Evolutionary conservation across 2,797 vertebrate genomes (phyloP).

Genomic region (Hafferia zeledoni): DNA sequence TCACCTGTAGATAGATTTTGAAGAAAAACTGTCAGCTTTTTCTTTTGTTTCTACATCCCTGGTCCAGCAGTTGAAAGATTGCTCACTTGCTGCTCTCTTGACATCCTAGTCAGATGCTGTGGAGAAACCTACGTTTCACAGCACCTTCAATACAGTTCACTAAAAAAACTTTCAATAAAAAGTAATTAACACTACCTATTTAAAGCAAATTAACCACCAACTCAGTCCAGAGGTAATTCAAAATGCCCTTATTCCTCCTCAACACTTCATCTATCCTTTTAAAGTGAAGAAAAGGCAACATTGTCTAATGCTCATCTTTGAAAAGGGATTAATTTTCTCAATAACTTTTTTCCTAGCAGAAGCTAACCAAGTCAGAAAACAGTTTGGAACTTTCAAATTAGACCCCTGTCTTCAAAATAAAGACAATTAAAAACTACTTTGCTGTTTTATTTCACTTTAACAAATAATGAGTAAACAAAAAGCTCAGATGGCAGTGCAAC

Average conservation of each 20-base stretch:
- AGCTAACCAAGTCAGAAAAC: not conserved
- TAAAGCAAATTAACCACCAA: not conserved
- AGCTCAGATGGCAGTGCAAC: not conserved
- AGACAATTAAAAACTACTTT: not conserved
- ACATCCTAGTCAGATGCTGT: not conserved
- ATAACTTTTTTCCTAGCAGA: not conserved
- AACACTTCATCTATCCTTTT: not conserved
- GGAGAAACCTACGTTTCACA: not conserved
- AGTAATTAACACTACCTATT: not conserved
- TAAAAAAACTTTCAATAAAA: not conserved
- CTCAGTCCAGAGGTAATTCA: not conserved
- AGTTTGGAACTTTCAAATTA: not conserved
- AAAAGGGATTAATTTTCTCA: not conserved
- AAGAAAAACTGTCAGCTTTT: not conserved
- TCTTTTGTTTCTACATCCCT: not conserved
- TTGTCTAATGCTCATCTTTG: not conserved
- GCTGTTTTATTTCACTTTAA: not conserved
- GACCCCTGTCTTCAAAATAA: not conserved
- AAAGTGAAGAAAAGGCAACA: not conserved
- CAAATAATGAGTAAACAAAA: not conserved
- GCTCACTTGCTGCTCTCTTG: not conserved
- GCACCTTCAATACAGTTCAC: not conserved
- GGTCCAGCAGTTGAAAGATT: not conserved
- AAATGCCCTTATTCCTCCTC: not conserved
- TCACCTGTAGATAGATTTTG: conserved; percentile 51